phyloP scores from a whole-genome alignment of 2,888 invertebrate species.

The Chymomyza procnemis region DNA sequence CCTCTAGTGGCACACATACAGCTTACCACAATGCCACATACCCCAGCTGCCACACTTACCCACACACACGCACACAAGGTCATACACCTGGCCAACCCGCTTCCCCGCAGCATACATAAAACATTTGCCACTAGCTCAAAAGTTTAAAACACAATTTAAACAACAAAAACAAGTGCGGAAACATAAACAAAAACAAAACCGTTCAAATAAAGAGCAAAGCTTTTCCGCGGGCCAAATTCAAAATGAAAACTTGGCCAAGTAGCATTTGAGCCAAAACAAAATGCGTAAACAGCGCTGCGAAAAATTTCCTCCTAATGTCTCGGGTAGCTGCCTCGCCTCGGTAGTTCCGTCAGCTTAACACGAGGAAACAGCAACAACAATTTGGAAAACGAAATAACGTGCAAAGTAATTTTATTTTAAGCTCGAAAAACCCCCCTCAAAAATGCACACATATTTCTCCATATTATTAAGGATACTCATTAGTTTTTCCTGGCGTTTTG shows the following conservation, averaged over 20 bases:
- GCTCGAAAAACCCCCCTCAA: neutral
- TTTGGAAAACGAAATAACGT: neutral
- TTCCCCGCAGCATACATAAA: slow-evolving; percentile 12
- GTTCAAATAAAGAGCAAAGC: slow-evolving; percentile 9
- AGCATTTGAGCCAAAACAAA: slow-evolving; percentile 11
- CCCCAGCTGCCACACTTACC: too few species aligned
- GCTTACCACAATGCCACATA: neutral
- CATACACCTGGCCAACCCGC: neutral
- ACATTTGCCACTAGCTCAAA: slow-evolving; percentile 59
- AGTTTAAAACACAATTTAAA: slow-evolving; percentile 60
- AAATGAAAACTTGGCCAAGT: neutral
- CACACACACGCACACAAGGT: neutral
- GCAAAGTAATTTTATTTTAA: neutral
- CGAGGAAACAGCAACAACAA: neutral
- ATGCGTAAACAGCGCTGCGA: neutral
- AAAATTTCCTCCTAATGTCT: neutral
- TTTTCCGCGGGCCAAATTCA: neutral
- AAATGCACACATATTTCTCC: neutral
- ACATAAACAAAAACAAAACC: slow-evolving; percentile 4
- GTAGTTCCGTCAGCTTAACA: neutral
- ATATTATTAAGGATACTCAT: neutral
- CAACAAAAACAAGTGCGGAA: neutral
- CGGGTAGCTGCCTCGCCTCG: too few species aligned
- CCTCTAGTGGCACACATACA: neutral
- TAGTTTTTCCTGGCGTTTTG: neutral